Percentiles rank a stretch among this genome's conserved stretches.
Conservation (phyloP, 2,888 invertebrate species). For the Diplazon laetatorius region DNA sequence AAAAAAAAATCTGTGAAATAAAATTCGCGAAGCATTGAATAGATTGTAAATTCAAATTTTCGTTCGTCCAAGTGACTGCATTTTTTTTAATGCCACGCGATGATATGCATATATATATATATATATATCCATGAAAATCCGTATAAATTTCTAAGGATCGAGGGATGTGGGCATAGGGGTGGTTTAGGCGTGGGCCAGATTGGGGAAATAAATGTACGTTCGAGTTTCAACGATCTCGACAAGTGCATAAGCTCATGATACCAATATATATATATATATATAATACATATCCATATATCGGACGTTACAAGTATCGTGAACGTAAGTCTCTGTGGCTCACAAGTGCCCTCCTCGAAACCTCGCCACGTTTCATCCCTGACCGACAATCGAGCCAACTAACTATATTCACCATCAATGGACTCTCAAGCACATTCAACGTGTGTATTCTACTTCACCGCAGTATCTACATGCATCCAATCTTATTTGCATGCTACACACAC, state of each 20-base stretch:
- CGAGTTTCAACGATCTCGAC: background rate
- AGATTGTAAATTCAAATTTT: background rate
- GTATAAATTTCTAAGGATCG: too few relatives aligned
- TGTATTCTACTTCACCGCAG: conserved; percentile 25
- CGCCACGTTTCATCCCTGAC: conserved; percentile 41
- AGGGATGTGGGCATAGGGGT: too few relatives aligned
- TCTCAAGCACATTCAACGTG: conserved; percentile 16
- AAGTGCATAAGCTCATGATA: conserved; percentile 41
- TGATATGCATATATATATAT: conserved; percentile 4
- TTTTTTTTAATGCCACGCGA: background rate
- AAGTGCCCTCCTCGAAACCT: conserved; percentile 34
- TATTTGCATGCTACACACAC: conserved; percentile 33
- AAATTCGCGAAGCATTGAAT: background rate
- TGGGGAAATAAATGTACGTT: conserved; percentile 1
- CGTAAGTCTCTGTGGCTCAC: conserved; percentile 22
- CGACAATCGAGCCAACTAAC: conserved; percentile 25
- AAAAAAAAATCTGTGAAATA: too few relatives aligned
- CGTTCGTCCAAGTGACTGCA: background rate
- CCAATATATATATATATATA: background rate
- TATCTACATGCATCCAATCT: conserved; percentile 8
- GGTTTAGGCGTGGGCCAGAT: too few relatives aligned
- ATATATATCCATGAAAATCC: background rate
- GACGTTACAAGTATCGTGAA: conserved; percentile 4
- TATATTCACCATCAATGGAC: conserved; percentile 35
- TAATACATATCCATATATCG: background rate